phyloP scores from a whole-genome alignment of 1,140 invertebrate genomes.

The Muscidifurax raptorellus region DNA sequence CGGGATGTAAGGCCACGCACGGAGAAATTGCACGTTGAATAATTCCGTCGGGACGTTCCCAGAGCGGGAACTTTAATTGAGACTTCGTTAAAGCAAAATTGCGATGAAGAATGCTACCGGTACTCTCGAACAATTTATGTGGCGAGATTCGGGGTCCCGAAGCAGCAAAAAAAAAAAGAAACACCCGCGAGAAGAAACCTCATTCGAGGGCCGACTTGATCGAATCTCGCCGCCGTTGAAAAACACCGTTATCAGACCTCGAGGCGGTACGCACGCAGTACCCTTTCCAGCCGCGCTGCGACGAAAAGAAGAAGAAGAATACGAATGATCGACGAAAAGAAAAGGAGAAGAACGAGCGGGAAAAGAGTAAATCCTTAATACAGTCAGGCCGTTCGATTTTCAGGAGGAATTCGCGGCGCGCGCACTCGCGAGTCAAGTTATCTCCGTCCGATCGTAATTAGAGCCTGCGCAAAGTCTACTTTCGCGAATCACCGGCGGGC shows the following conservation, averaged over 20 bases:
- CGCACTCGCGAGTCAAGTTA: conserved; percentile 24
- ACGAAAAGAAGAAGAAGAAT: not conserved
- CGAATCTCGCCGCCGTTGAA: not conserved
- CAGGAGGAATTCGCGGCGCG: conserved; percentile 18
- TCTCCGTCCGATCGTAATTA: conserved; percentile 63
- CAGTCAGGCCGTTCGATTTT: conserved; percentile 33
- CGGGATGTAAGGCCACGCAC: too few species aligned
- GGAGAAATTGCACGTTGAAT: not conserved
- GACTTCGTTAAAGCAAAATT: conserved; percentile 20
- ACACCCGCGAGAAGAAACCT: not conserved
- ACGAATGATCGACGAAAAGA: not conserved
- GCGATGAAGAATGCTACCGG: conserved; percentile 14
- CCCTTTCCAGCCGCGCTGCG: not conserved
- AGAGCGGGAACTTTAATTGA: conserved; percentile 22
- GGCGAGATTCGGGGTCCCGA: not conserved
- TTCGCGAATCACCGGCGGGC: conserved; percentile 62
- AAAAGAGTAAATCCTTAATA: conserved; percentile 38
- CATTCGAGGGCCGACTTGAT: not conserved
- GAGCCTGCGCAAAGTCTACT: conserved; percentile 62
- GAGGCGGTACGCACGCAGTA: not conserved
- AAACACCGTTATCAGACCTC: conserved; percentile 32
- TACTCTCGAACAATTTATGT: not conserved
- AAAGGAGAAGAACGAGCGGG: not conserved
- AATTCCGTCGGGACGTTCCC: not conserved
- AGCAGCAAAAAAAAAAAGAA: not conserved